A percentile compares a stretch with the other conserved stretches of the same genome.
Conservation (phyloP, 2,888 invertebrate species). For the Crioceris asparagi region DNA sequence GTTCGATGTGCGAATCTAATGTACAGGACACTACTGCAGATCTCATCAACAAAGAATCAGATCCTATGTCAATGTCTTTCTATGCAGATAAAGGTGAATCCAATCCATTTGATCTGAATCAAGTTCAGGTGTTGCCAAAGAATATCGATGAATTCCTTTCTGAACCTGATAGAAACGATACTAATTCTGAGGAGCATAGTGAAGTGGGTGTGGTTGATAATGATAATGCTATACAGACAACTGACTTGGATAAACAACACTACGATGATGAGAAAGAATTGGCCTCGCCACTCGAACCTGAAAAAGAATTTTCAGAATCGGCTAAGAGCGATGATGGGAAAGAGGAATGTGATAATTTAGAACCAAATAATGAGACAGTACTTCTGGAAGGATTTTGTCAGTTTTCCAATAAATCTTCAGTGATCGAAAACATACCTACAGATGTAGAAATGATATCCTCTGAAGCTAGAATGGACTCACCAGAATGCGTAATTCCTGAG, state of each 20-base stretch:
- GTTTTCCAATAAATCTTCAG: conserved; percentile 1
- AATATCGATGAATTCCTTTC: conserved; percentile 36
- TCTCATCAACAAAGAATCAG: conserved; percentile 41
- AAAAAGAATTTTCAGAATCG: conserved; percentile 15
- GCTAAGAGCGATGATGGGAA: conserved; percentile 3
- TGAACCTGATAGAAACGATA: conserved; percentile 12
- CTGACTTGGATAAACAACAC: conserved; percentile 27
- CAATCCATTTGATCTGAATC: conserved; percentile 47
- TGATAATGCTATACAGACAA: conserved; percentile 25
- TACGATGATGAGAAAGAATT: conserved; percentile 27
- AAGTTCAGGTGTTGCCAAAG: conserved; percentile 47
- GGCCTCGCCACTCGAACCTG: conserved; percentile 24
- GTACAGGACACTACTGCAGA: conserved; percentile 10
- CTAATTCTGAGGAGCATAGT: conserved; percentile 21
- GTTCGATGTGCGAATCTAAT: conserved; percentile 21
- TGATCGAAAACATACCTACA: conserved; percentile 7
- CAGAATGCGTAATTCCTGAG: neutral
- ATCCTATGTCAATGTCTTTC: conserved; percentile 57
- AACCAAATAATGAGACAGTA: conserved; percentile 17
- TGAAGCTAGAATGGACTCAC: neutral
- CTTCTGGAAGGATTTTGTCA: conserved; percentile 13
- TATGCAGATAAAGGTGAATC: conserved; percentile 46
- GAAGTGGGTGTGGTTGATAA: conserved; percentile 16
- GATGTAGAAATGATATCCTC: conserved; percentile 11
- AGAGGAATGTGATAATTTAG: conserved; percentile 18